phyloP scores from a whole-genome alignment of 2,888 invertebrate genomes.

The Drosophila vallismaia region DNA sequence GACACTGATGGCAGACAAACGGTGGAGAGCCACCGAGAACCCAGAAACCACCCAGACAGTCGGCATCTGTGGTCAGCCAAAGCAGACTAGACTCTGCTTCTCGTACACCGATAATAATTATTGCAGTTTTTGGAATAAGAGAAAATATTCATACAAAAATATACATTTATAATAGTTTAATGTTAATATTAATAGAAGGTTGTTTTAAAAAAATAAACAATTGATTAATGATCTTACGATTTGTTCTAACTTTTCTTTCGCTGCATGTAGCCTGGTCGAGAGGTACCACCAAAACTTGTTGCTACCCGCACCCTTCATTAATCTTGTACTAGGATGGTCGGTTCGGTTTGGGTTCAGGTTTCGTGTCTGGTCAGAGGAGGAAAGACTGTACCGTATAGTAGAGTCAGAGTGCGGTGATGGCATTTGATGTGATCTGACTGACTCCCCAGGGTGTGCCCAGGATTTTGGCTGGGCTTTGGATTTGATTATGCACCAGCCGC shows the following conservation, averaged over 20 bases:
- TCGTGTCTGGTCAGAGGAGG: background rate
- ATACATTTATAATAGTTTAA: background rate
- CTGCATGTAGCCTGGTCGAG: background rate
- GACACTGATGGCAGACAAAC: slow-evolving; percentile 29
- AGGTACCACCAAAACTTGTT: slow-evolving; percentile 36
- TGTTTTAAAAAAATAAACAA: background rate
- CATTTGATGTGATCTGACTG: slow-evolving; percentile 42
- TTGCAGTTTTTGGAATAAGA: background rate
- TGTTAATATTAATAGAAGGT: background rate
- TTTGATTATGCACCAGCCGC: slow-evolving; percentile 45
- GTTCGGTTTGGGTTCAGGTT: slow-evolving; percentile 1
- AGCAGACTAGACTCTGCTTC: too few species aligned
- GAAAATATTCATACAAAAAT: background rate
- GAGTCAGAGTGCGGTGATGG: slow-evolving; percentile 21
- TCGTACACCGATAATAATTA: slow-evolving; percentile 11
- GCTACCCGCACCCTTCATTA: slow-evolving; percentile 50
- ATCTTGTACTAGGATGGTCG: slow-evolving; percentile 26
- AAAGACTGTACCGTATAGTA: background rate
- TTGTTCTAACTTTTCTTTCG: slow-evolving; percentile 5
- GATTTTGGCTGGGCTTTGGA: slow-evolving; percentile 45
- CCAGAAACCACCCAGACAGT: slow-evolving; percentile 30
- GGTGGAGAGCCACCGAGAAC: slow-evolving; percentile 9
- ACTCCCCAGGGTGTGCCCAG: slow-evolving; percentile 42
- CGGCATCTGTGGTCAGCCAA: slow-evolving; percentile 23
- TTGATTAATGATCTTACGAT: background rate